Evolutionary conservation across 1,140 invertebrate species (phyloP).

Genomic region (Pseudomyrmex gracilis): DNA sequence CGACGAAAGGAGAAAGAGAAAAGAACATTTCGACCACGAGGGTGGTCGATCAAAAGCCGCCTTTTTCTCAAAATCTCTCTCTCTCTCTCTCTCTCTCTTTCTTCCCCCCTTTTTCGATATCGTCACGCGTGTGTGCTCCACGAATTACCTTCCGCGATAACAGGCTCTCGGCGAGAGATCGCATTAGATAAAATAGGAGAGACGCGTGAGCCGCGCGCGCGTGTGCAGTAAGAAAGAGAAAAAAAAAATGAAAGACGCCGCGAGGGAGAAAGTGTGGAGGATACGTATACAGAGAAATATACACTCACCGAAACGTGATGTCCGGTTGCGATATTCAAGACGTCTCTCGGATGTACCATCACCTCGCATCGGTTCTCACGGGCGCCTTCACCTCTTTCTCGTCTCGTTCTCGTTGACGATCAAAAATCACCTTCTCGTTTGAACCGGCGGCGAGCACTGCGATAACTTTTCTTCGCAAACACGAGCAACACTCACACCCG

Average conservation of each 20-base stretch:
- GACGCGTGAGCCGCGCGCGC: not conserved
- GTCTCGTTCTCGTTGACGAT: not conserved
- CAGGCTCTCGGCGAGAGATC: not conserved
- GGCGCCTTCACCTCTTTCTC: not conserved
- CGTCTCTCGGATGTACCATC: slow-evolving; percentile 29
- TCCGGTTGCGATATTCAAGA: not conserved
- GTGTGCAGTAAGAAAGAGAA: not conserved
- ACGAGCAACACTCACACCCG: slow-evolving; percentile 34
- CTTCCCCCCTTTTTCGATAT: too few species aligned
- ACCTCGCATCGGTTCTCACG: slow-evolving; percentile 1
- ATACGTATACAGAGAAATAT: not conserved
- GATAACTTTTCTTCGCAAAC: slow-evolving; percentile 27
- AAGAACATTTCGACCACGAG: slow-evolving; percentile 2
- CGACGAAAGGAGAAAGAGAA: slow-evolving; percentile 16
- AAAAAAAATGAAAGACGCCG: not conserved
- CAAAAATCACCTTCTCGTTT: slow-evolving; percentile 21
- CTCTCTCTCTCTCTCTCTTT: too few species aligned
- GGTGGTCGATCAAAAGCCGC: too few species aligned
- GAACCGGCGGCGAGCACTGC: not conserved
- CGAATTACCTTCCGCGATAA: not conserved
- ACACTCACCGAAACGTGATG: slow-evolving; percentile 21
- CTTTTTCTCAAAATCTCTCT: too few species aligned
- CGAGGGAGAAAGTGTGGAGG: not conserved
- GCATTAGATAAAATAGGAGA: not conserved
- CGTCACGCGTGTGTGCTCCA: too few species aligned